Conservation (phyloP, 2,888 invertebrate species). For the Drosophila dives region DNA sequence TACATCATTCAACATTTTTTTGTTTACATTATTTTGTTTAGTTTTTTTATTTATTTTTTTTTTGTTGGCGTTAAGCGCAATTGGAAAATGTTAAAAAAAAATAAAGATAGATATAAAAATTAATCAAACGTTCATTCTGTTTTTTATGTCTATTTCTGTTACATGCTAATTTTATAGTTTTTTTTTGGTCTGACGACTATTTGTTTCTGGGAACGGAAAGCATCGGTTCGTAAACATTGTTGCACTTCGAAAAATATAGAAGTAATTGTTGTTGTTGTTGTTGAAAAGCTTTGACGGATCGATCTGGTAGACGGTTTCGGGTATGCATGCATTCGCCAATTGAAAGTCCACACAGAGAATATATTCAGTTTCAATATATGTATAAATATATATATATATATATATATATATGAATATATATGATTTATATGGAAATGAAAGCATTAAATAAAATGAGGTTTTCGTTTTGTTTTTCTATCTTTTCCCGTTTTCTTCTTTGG, state of each 20-base stretch:
- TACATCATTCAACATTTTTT: neutral
- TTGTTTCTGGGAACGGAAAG: neutral
- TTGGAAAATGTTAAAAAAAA: conserved; percentile 49
- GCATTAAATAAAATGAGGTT: conserved; percentile 56
- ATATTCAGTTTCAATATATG: conserved; percentile 20
- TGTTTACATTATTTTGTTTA: conserved; percentile 2
- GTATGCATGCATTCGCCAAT: conserved; percentile 79
- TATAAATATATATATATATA: conserved; percentile 3
- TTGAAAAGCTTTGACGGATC: conserved; percentile 74
- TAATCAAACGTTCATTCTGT: conserved; percentile 24
- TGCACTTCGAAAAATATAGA: conserved; percentile 13
- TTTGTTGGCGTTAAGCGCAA: conserved; percentile 43
- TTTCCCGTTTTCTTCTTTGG: conserved; percentile 10
- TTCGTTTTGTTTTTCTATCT: conserved; percentile 28
- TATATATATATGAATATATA: conserved; percentile 26
- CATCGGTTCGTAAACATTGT: neutral
- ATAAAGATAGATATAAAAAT: conserved; percentile 49
- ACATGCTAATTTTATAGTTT: conserved; percentile 12
- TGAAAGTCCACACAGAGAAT: conserved; percentile 35
- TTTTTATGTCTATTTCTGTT: neutral
- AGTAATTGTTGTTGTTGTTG: neutral
- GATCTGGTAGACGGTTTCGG: conserved; percentile 83
- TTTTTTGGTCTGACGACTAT: neutral
- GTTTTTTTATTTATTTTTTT: conserved; percentile 14
- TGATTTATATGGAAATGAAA: conserved; percentile 55